These are phyloP conservation scores for Carassius carassius DNA, from an alignment of 2,113 vertebrate species.

Conservation along the genomic window DNA sequence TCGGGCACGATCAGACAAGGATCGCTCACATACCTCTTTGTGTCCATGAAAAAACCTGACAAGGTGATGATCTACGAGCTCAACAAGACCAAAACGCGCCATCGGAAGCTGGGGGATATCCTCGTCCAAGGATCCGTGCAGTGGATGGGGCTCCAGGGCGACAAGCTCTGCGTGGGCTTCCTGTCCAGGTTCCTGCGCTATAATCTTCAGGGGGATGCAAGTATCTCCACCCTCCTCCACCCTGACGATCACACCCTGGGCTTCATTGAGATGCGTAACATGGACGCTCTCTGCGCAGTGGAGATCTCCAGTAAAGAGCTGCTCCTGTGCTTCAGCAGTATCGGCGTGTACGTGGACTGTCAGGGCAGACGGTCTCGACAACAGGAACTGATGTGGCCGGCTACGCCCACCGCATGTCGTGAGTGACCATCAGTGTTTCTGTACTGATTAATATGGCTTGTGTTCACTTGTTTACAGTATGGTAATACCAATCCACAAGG, in stretches of 20 bases:
- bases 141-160: conserved; percentile 95
- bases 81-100: conserved; percentile 87
- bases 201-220: conserved; percentile 83
- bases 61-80: conserved; percentile 92
- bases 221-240: conserved; percentile 85
- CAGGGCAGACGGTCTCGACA: conserved; percentile 95
- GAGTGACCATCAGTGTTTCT: conserved; percentile 67
- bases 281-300: conserved; percentile 91
- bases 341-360: conserved; percentile 95
- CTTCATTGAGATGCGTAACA: conserved; percentile 88
- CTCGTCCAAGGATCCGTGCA: conserved; percentile 87
- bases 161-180: conserved; percentile 91
- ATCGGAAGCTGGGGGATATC: conserved; percentile 91
- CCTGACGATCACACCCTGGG: conserved; percentile 92
- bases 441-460: not conserved
- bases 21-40: conserved; percentile 89
- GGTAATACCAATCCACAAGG: not conserved
- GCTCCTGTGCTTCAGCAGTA: conserved; percentile 96
- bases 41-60: conserved; percentile 88
- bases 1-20: conserved; percentile 86
- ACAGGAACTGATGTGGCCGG: conserved; percentile 97
- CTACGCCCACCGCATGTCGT: conserved; percentile 90
- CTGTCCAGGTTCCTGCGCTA: conserved; percentile 66
- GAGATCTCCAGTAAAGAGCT: conserved; percentile 97
- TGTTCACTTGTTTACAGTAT: not conserved